phyloP scores from a whole-genome alignment of 2,888 invertebrate species.

The Xanthia togata region DNA sequence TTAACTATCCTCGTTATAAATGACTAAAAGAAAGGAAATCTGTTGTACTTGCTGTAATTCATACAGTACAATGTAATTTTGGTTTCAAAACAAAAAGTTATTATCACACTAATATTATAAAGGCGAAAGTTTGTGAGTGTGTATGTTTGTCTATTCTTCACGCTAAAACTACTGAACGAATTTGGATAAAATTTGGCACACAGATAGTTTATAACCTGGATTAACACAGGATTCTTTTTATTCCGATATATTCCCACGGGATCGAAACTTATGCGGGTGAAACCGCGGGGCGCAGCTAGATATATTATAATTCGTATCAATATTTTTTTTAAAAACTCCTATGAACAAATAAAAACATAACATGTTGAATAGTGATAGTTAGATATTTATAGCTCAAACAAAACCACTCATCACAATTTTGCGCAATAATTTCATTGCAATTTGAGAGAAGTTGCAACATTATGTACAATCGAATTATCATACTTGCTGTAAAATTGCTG shows the following conservation, averaged over 20 bases:
- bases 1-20: background rate
- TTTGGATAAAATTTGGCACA: no score
- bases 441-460: conserved; percentile 18
- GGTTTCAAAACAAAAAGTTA: conserved; percentile 4
- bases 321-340: no score
- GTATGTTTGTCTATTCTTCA: no score
- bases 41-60: background rate
- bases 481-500: conserved; percentile 37
- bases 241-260: no score
- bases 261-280: no score
- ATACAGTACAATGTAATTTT: background rate
- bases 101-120: no score
- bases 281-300: no score
- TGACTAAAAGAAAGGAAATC: conserved; percentile 6
- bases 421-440: background rate
- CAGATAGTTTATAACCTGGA: no score
- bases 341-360: no score
- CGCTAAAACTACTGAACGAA: no score
- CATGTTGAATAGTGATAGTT: background rate
- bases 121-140: no score
- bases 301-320: background rate
- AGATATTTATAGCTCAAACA: background rate
- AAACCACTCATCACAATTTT: background rate
- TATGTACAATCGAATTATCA: background rate
- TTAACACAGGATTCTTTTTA: no score